These are phyloP conservation scores for Dascillus cervinus DNA, from an alignment of 2,888 invertebrate species.

Conservation along the genomic window DNA sequence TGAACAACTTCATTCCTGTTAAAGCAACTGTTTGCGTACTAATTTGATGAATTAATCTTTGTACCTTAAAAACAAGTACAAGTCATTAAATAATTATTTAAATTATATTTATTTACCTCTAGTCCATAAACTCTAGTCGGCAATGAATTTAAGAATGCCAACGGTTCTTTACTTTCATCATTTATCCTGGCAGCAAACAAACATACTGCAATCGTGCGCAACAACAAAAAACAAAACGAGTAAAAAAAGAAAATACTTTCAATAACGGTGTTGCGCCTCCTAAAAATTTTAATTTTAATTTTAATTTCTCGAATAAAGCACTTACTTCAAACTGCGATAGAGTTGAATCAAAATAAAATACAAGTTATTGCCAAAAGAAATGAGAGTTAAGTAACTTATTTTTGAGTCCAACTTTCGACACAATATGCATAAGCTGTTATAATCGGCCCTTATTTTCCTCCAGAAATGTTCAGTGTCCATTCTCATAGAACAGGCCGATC, in stretches of 20 bases:
- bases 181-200: constrained; percentile 33
- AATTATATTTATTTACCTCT: constrained; percentile 12
- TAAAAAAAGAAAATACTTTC: constrained; percentile 29
- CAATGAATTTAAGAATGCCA: constrained; percentile 52
- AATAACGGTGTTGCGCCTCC: constrained; percentile 4
- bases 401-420: constrained; percentile 51
- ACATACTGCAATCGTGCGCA: constrained; percentile 29
- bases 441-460: constrained; percentile 56
- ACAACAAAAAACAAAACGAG: constrained; percentile 35
- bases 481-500: background rate
- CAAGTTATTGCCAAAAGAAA: constrained; percentile 62
- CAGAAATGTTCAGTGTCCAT: constrained; percentile 40
- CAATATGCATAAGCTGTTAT: constrained; percentile 53
- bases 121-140: constrained; percentile 54
- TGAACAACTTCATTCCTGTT: constrained; percentile 36
- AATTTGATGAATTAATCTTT: constrained; percentile 33
- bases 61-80: constrained; percentile 31
- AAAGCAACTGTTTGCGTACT: constrained; percentile 33
- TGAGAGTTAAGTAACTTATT: constrained; percentile 54
- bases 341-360: background rate
- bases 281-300: background rate
- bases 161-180: constrained; percentile 32
- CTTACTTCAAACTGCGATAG: constrained; percentile 1
- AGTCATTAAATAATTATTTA: constrained; percentile 3
- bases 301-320: background rate